Evolutionary conservation across 1,140 invertebrate species (phyloP).

Genomic region (Gonatopus flavifemur): DNA sequence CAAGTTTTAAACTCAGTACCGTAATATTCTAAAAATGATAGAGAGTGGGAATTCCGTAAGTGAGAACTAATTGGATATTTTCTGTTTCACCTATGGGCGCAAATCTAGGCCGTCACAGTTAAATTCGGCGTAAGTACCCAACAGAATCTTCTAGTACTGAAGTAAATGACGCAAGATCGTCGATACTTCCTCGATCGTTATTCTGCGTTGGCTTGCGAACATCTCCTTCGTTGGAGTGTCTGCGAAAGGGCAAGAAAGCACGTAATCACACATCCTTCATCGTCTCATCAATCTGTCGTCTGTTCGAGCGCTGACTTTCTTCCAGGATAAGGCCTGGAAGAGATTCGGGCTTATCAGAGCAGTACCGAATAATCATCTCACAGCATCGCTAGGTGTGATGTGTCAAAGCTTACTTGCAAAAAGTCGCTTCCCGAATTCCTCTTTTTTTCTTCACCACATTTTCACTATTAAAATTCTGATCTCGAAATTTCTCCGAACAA

Average conservation of each 20-base stretch:
- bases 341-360: neutral
- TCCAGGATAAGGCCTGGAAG: slow-evolving; percentile 2
- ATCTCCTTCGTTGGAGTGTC: neutral
- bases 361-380: neutral
- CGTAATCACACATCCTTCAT: neutral
- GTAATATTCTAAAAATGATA: too few relatives aligned
- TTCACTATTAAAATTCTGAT: too few relatives aligned
- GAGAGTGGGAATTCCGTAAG: too few relatives aligned
- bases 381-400: slow-evolving; percentile 2
- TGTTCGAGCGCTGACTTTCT: slow-evolving; percentile 2
- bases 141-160: neutral
- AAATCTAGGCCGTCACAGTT: slow-evolving; percentile 38
- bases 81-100: slow-evolving; percentile 18
- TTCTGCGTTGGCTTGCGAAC: neutral
- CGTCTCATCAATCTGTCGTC: neutral
- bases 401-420: too few relatives aligned
- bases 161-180: neutral
- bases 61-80: slow-evolving; percentile 3
- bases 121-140: slow-evolving; percentile 44
- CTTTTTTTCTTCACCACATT: too few relatives aligned
- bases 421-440: too few relatives aligned
- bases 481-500: too few relatives aligned
- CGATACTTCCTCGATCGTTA: neutral
- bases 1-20: too few relatives aligned
- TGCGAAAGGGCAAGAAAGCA: neutral